Base-by-base conservation (phyloP, 2,888 invertebrate species). In the Microctonus aethiopoides region DNA sequence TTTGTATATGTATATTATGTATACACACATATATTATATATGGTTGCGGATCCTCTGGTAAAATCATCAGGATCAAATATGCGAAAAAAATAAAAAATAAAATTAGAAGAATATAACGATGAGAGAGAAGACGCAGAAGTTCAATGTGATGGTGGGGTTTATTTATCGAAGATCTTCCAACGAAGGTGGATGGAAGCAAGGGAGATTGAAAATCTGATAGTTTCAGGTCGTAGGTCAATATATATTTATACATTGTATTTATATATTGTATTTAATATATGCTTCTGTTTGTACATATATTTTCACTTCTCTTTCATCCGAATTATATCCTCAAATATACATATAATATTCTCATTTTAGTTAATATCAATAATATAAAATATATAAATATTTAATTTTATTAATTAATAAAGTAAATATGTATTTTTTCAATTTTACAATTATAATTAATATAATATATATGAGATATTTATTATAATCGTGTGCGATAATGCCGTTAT, bases 141-240 rank as follows among this genome's bases (percentile, higher is more conserved):
- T 26, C 32, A 51, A 61, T 61, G 36, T 9, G 52, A 54, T 54
- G 52, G 46, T 46, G 46, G 16, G 46, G 16, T 63, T 73, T 73
- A 76, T n/a, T n/a, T n/a, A n/a, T 76, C 74, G 59, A 29, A 41
- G 51, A 76, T 76, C 74, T 74, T 60, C 68, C 51, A 71, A 70
- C 71, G 72, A 73, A 67, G 61, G 65, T 52, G 65, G 74, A 65
- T 54, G 66, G 11, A 61, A 69, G 56, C n/a, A n/a, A n/a, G n/a
- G 51, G 64, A 69, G 73, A 73, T 74, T 34, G 63, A 64, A 65
- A 63, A n/a, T 24, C 34, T 56, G 72, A 73, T 74, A 67, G 61
- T 56, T 67, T 51, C 60, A 68, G 72, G 72, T 73, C 70, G 68
- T 56, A 65, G 72, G 73, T 73, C 74, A 36, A 67, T 20, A 46